These are phyloP conservation scores for Taurulus bubalis DNA, from an alignment of 2,113 vertebrate species.

Conservation along the genomic window DNA sequence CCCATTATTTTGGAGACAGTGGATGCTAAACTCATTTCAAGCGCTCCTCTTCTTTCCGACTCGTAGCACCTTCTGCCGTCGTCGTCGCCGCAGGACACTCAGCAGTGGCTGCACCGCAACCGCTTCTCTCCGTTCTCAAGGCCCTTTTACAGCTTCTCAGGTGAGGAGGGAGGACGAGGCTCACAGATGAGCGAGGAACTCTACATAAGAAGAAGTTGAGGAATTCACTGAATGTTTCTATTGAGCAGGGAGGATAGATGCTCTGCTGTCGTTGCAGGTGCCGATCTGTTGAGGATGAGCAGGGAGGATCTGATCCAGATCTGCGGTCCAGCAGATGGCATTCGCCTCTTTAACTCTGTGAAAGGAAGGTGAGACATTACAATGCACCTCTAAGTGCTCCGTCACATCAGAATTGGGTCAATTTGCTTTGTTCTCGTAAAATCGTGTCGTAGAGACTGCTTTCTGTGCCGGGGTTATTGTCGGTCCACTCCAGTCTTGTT, in stretches of 20 bases:
- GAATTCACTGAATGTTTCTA: background rate
- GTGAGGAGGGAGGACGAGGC: slow-evolving; percentile 67
- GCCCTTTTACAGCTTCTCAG: slow-evolving; percentile 93
- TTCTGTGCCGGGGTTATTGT: too few species aligned
- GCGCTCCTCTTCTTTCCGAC: slow-evolving; percentile 87
- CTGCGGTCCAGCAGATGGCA: slow-evolving; percentile 95
- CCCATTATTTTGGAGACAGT: slow-evolving; percentile 75
- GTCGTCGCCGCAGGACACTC: slow-evolving; percentile 90
- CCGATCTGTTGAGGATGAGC: slow-evolving; percentile 94
- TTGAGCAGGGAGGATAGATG: background rate
- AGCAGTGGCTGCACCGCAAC: slow-evolving; percentile 93
- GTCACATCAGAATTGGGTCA: background rate
- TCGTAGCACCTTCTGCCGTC: slow-evolving; percentile 91
- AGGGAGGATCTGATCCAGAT: slow-evolving; percentile 94
- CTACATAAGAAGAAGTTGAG: background rate
- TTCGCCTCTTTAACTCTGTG: slow-evolving; percentile 94
- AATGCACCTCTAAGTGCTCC: background rate
- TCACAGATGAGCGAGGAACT: background rate
- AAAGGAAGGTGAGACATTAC: slow-evolving; percentile 89
- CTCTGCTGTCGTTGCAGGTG: slow-evolving; percentile 81
- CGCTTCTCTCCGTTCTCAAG: slow-evolving; percentile 93
- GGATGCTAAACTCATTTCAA: slow-evolving; percentile 82
- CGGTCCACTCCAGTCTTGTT: too few species aligned
- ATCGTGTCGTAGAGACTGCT: too few species aligned
- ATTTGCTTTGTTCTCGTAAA: background rate